phyloP scores from a whole-genome alignment of 2,797 vertebrate genomes.

The Pangasius sanitwongsei region DNA sequence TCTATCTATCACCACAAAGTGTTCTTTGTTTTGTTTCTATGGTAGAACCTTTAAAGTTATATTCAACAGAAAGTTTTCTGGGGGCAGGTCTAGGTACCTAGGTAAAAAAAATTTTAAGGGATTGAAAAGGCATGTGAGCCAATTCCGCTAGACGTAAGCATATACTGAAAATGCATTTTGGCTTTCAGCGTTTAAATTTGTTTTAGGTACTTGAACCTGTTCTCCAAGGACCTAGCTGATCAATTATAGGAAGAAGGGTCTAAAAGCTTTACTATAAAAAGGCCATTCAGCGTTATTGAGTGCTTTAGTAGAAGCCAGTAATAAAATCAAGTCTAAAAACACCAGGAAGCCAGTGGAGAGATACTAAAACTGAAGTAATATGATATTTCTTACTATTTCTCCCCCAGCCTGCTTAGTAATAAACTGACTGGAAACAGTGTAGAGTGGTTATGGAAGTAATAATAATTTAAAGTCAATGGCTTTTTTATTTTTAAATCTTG shows the following conservation, averaged over 20 bases:
- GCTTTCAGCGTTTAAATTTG: background rate
- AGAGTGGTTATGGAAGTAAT: background rate
- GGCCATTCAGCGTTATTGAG: constrained; percentile 2
- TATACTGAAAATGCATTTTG: background rate
- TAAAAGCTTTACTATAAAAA: constrained; percentile 36
- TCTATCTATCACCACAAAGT: background rate
- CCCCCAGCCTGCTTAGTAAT: background rate
- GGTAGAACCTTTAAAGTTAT: background rate
- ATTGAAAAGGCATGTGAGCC: background rate
- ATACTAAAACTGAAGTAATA: constrained; percentile 11
- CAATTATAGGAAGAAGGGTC: constrained; percentile 1
- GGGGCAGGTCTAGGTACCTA: background rate
- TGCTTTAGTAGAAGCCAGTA: constrained; percentile 20
- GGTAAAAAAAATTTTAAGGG: background rate
- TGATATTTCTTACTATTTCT: constrained; percentile 14
- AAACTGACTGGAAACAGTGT: background rate
- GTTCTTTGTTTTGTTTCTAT: background rate
- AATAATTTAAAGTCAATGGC: background rate
- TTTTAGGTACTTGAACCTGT: background rate
- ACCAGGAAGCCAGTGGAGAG: constrained; percentile 10
- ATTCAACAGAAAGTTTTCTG: background rate
- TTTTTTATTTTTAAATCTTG: background rate
- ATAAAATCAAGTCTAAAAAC: constrained; percentile 30
- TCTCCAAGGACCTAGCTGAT: background rate
- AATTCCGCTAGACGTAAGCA: background rate